Percentiles rank a stretch among this genome's conserved stretches.
phyloP scores from a whole-genome alignment of 2,113 vertebrate species.

The Onychostruthus taczanowskii region DNA sequence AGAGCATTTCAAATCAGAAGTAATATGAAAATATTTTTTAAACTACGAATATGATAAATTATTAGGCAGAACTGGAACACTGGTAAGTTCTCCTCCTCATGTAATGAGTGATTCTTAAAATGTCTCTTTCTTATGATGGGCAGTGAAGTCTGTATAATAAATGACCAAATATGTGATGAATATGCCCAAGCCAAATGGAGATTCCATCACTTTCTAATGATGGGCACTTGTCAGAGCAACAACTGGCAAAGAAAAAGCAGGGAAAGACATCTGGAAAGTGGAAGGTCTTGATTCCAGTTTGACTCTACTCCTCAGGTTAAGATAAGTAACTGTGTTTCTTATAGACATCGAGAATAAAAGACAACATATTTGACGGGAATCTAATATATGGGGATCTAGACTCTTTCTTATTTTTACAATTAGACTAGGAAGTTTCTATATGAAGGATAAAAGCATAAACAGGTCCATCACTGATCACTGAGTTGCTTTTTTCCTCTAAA shows the following conservation, averaged over 20 bases:
- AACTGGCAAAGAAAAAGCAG: not conserved
- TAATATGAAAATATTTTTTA: not conserved
- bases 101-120: not conserved
- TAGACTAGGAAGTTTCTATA: not conserved
- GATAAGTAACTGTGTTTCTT: not conserved
- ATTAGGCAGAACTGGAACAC: not conserved
- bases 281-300: not conserved
- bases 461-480: not conserved
- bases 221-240: not conserved
- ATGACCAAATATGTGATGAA: not conserved
- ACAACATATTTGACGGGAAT: not conserved
- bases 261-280: not conserved
- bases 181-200: not conserved
- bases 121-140: not conserved
- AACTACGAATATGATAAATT: not conserved
- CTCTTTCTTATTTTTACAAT: not conserved
- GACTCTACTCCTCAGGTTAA: not conserved
- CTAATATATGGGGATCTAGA: not conserved
- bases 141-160: not conserved
- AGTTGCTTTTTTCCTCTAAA: not conserved
- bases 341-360: not conserved
- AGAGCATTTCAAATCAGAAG: not conserved
- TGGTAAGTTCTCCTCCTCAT: not conserved
- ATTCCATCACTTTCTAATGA: not conserved
- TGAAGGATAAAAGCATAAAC: not conserved